Base-by-base conservation (phyloP, 2,113 vertebrate genomes). In the Ceuthmochares aereus region DNA sequence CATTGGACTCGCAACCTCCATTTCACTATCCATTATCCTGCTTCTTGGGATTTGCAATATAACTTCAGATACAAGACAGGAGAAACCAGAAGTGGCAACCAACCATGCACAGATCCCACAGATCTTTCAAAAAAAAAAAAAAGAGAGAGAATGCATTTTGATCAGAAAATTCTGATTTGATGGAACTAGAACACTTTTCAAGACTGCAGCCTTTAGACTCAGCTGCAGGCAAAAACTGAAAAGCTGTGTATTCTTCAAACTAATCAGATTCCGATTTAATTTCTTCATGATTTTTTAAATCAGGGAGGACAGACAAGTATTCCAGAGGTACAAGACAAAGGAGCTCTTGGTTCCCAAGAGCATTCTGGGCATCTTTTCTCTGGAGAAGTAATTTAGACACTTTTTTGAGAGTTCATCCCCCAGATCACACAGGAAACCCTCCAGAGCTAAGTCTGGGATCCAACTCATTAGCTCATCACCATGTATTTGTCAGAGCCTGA, bases 401-500 rank as follows among this genome's bases (percentile, higher is more conserved):
- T 30, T 37, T 47, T 66, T 66, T 32, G 34, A 40, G 62, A 37
- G 6, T 12, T 56, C 63, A 22, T 34, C 47, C 37, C 47, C 37
- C 60, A 40, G 37, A 10, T 59, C 37, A 37, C 34, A 27, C 3
- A 1, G 3, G 7, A 52, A 73, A 26, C 22, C 45, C 49, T 49
- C 55, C 30, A 27, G 14, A 27, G 19, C 10, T 0, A 2, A 14
- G 34, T 10, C 4, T 36, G 47, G 37, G 37, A 83, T 25, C 23
- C 54, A 54, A 7, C 40, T 55, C 70, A 8, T 30, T 18, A 62
- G 25, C n/a, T 36, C 40, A 40, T 56, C 55, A 2, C 70, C 47
- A 34, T 0, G 3, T 7, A 37, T 10, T 3, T 1, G 3, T 22
- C 32, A 19, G 60, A 45, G 17, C 45, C 45, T 45, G 45, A 17